phyloP scores from a whole-genome alignment of 2,113 vertebrate genomes.

The Pangasianodon gigas region DNA sequence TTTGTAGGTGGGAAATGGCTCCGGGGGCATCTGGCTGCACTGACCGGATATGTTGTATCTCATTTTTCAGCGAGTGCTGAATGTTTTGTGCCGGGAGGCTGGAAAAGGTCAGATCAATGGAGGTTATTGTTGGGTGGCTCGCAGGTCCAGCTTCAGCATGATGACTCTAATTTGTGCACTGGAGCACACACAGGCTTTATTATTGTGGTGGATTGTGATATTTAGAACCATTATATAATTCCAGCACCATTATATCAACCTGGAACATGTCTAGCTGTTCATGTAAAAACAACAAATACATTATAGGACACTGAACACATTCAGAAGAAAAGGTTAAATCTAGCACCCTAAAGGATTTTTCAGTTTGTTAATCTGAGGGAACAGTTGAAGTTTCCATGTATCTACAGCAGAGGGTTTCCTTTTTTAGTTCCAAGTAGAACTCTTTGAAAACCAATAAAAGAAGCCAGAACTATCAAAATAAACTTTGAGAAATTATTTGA shows the following conservation, averaged over 20 bases:
- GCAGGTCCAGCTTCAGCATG: neutral
- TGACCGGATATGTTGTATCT: slow-evolving; percentile 37
- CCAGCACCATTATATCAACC: neutral
- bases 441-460: neutral
- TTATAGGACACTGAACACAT: neutral
- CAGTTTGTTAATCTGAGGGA: neutral
- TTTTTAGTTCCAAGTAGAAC: too few species aligned
- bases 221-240: slow-evolving; percentile 1
- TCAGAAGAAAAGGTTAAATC: neutral
- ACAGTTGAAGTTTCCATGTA: too few species aligned
- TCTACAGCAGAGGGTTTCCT: too few species aligned
- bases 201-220: slow-evolving; percentile 1
- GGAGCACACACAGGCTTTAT: slow-evolving; percentile 17
- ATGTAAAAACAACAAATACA: neutral
- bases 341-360: neutral
- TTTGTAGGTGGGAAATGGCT: slow-evolving; percentile 18
- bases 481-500: neutral
- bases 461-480: neutral
- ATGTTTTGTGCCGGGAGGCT: slow-evolving; percentile 33
- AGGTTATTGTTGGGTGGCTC: slow-evolving; percentile 29
- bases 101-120: slow-evolving; percentile 48
- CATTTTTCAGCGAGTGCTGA: slow-evolving; percentile 23
- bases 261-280: neutral
- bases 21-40: neutral
- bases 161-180: slow-evolving; percentile 33